Percentiles rank a stretch among this genome's conserved stretches.
phyloP scores from a whole-genome alignment of 2,797 vertebrate genomes.

The Poecilia velifera region DNA sequence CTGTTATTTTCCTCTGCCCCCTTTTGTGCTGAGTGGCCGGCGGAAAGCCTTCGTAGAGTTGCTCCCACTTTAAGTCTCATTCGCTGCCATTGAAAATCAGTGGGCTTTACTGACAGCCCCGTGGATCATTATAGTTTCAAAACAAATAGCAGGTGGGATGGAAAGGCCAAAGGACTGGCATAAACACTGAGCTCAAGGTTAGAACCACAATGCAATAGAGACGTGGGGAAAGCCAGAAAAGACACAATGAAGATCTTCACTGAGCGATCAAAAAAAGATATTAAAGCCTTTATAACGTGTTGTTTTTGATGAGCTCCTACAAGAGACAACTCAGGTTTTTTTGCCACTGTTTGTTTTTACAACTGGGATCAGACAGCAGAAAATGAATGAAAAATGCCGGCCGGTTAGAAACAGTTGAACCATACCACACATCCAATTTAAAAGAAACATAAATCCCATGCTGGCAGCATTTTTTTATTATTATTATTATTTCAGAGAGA shows the following conservation, averaged over 20 bases:
- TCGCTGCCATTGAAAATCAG: conserved; percentile 41
- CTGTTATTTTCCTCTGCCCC: not conserved
- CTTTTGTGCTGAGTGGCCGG: not conserved
- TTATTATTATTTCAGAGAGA: conserved; percentile 3
- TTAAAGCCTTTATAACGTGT: not conserved
- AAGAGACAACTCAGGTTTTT: conserved; percentile 13
- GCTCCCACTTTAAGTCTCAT: conserved; percentile 13
- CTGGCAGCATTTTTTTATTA: conserved; percentile 2
- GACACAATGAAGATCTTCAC: not conserved
- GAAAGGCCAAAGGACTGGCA: conserved; percentile 26
- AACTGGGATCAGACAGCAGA: not conserved
- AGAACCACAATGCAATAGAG: not conserved
- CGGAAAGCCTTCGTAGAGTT: conserved; percentile 11
- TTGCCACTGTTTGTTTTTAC: conserved; percentile 18
- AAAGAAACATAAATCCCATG: conserved; percentile 13
- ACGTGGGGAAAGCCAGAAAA: conserved; percentile 10
- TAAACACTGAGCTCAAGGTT: conserved; percentile 20
- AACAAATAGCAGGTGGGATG: conserved; percentile 41
- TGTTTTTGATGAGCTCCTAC: conserved; percentile 25
- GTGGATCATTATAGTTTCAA: conserved; percentile 39
- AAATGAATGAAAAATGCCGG: conserved; percentile 21
- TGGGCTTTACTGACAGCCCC: conserved; percentile 33
- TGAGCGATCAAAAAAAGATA: not conserved
- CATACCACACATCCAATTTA: not conserved
- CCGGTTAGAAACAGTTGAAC: conserved; percentile 13